Evolutionary conservation across 1,140 invertebrate species (phyloP).

Genomic region (Rhopalosiphum maidis): DNA sequence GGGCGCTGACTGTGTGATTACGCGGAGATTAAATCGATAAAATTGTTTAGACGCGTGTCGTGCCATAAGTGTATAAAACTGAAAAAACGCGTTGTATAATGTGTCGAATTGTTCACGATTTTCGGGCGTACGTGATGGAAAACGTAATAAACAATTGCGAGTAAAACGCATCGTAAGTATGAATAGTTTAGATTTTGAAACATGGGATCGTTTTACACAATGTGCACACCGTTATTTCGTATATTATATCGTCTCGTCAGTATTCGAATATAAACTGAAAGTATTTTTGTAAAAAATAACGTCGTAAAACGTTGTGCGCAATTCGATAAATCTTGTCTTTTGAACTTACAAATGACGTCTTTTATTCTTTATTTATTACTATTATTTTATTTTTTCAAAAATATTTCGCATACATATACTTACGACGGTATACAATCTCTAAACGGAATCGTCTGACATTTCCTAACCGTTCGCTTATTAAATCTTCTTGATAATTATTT

Average conservation of each 20-base stretch:
- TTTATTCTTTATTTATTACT: neutral
- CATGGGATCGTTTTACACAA: neutral
- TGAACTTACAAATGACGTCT: slow-evolving; percentile 27
- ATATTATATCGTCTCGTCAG: neutral
- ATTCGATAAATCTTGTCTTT: slow-evolving; percentile 16
- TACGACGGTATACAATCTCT: neutral
- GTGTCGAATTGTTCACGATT: neutral
- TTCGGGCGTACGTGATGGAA: neutral
- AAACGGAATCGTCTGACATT: neutral
- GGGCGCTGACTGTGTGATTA: neutral
- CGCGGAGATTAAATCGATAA: neutral
- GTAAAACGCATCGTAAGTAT: neutral
- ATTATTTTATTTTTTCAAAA: neutral
- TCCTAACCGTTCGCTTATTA: neutral
- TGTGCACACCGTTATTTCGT: neutral
- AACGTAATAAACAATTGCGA: slow-evolving; percentile 12
- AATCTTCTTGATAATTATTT: slow-evolving; percentile 21
- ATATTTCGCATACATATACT: neutral
- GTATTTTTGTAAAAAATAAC: neutral
- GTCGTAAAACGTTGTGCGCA: neutral
- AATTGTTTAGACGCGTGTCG: neutral
- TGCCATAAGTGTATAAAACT: neutral
- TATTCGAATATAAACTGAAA: neutral
- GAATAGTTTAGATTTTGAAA: slow-evolving; percentile 13
- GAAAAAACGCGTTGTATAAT: neutral